Percentiles rank a stretch among this genome's conserved stretches.
phyloP scores from a whole-genome alignment of 2,888 invertebrate species.

The Tanypteryx hageni region DNA sequence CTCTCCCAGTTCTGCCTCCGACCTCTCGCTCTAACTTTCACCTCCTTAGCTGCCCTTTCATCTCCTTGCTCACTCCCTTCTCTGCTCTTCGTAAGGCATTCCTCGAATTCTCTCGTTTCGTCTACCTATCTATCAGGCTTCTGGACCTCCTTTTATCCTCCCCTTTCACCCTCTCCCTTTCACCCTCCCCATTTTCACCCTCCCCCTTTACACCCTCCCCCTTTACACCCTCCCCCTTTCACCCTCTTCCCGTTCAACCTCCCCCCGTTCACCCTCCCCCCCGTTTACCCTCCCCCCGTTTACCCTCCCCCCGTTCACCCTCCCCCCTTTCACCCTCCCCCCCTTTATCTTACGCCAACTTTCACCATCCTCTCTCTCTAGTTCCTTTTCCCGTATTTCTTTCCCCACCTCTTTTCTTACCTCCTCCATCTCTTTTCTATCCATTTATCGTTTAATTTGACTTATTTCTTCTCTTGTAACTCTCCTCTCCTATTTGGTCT shows the following conservation, averaged over 20 bases:
- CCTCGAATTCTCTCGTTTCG: background rate
- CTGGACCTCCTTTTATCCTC: background rate
- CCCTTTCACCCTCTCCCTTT: background rate
- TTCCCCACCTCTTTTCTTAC: background rate
- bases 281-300: background rate
- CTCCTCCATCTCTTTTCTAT: too few species aligned
- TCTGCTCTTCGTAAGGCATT: background rate
- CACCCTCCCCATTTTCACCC: background rate
- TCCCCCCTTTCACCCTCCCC: background rate
- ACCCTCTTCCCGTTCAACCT: background rate
- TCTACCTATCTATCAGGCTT: background rate
- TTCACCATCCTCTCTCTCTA: background rate
- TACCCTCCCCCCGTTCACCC: background rate
- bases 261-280: background rate
- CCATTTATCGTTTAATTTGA: too few species aligned
- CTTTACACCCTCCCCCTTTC: background rate
- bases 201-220: background rate
- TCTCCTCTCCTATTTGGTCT: too few species aligned
- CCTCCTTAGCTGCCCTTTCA: too few species aligned
- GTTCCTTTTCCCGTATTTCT: background rate
- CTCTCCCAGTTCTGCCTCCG: too few species aligned
- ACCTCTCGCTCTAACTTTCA: background rate
- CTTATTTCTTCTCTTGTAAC: too few species aligned
- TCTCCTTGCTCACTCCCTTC: background rate
- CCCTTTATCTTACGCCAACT: background rate